Percentiles rank a stretch among this genome's conserved stretches.
Evolutionary conservation across 2,888 invertebrate species (phyloP).

Genomic region (Hesperia comma): DNA sequence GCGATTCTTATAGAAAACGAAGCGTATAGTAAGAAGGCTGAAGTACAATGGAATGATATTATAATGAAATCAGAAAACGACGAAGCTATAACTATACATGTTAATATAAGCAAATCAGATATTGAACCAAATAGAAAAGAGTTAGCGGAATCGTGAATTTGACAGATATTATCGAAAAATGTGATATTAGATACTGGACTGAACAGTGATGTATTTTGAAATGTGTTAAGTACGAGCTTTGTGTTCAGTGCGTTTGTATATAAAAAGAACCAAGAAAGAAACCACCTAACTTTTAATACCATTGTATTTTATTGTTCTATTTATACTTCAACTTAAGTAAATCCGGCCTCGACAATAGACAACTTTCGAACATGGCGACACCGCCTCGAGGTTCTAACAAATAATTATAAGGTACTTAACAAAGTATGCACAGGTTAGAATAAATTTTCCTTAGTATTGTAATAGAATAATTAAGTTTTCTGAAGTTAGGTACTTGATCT

Average conservation of each 20-base stretch:
- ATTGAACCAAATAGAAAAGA: constrained; percentile 54
- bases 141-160: constrained; percentile 55
- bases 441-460: background rate
- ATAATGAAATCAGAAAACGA: constrained; percentile 75
- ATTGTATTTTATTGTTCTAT: constrained; percentile 1
- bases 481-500: background rate
- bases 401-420: background rate
- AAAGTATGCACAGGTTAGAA: background rate
- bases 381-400: background rate
- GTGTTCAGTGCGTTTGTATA: constrained; percentile 1
- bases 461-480: background rate
- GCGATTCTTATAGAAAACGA: constrained; percentile 77
- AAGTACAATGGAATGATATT: constrained; percentile 77
- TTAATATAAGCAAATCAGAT: constrained; percentile 73
- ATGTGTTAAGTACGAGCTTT: constrained; percentile 28
- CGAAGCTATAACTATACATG: constrained; percentile 78
- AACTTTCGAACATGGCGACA: constrained; percentile 16
- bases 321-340: background rate
- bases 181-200: constrained; percentile 40
- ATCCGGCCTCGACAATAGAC: constrained; percentile 9
- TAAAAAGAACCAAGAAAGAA: constrained; percentile 8
- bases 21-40: constrained; percentile 76
- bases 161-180: constrained; percentile 31
- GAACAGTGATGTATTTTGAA: constrained; percentile 19
- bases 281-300: background rate